Conservation (phyloP, 2,888 invertebrate genomes). For the Nasonia oneida region DNA sequence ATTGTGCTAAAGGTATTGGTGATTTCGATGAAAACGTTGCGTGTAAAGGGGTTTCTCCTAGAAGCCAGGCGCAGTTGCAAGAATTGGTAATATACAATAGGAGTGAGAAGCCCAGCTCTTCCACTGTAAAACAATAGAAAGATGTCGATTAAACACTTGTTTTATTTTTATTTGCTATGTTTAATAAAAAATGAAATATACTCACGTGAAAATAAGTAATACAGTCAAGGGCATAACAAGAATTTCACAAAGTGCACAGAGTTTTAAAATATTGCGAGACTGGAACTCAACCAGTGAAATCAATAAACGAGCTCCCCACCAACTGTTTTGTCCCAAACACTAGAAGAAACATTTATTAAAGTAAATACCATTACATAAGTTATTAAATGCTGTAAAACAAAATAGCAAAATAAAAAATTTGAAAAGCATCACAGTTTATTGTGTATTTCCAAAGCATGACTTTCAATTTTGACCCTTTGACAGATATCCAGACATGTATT, state of each 20-base stretch:
- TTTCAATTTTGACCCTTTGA: constrained; percentile 35
- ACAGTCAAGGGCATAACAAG: constrained; percentile 92
- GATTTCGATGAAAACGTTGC: constrained; percentile 95
- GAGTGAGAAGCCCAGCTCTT: constrained; percentile 92
- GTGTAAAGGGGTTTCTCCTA: constrained; percentile 96
- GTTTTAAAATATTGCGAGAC: constrained; percentile 92
- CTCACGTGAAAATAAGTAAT: constrained; percentile 92
- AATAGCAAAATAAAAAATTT: constrained; percentile 8
- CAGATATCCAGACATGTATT: constrained; percentile 32
- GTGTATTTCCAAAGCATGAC: constrained; percentile 45
- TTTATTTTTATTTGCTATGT: not conserved
- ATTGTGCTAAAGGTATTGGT: constrained; percentile 86
- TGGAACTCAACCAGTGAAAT: constrained; percentile 95
- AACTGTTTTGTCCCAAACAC: constrained; percentile 94
- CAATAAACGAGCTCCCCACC: constrained; percentile 92
- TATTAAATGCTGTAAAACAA: not conserved
- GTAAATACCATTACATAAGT: not conserved
- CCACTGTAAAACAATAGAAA: constrained; percentile 84
- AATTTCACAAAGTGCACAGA: constrained; percentile 96
- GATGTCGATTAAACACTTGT: constrained; percentile 13
- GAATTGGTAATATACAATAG: constrained; percentile 98
- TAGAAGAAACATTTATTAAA: constrained; percentile 75
- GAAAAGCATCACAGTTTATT: not conserved
- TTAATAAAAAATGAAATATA: constrained; percentile 70
- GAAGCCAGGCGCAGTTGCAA: constrained; percentile 95